Base-by-base conservation (phyloP, 1,140 invertebrate genomes). In the Bacillus rossius region DNA sequence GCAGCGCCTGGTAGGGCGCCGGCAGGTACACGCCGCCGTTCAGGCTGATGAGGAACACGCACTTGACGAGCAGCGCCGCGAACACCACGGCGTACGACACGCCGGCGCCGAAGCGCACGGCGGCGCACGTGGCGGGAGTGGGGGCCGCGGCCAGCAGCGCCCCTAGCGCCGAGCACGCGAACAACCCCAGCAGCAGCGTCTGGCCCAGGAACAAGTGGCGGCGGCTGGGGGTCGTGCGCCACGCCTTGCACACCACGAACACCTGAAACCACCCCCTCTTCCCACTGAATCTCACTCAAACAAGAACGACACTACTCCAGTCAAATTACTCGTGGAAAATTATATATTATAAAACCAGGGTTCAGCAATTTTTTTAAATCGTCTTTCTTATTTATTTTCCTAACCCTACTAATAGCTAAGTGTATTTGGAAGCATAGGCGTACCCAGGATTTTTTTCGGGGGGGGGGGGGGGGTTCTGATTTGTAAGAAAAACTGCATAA, bases 11-110 rank as follows among this genome's bases (percentile, higher is more conserved):
- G 75, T 96, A 96, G 3, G 91, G 87, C 2, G 93, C 92, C 26
- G 92, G 92, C n/a, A 96, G 77, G 70, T 96, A 96, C 22, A 95
- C 91, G 10, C 92, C 92, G 25, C 88, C 86, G 69, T 95, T 92
- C 37, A 96, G 82, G 64, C 91, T 94, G 59, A 96, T 84, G 40
- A 96, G 80, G 69, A 96, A 95, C 45, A 96, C 91, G 69, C 92
- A 91, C 75, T 98, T 97, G 58, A 97, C 94, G 54, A 98, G 80
- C 22, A 98, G 79, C 0, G 94, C 88, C 14, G 91, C 88, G 71
- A 96, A 97, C 19, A 95, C 87, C n/a, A 96, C 78, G 14, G 91
- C 84, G 63, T 93, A 94, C 2, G 90, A 84, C 14, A 95, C 80
- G 23, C 94, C 93, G 16, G 92, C 87, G 17, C 89, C 88, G 60